Percentiles rank a stretch among this genome's conserved stretches.
Evolutionary conservation across 2,888 invertebrate genomes (phyloP).

Genomic region (Seladonia tumulorum): DNA sequence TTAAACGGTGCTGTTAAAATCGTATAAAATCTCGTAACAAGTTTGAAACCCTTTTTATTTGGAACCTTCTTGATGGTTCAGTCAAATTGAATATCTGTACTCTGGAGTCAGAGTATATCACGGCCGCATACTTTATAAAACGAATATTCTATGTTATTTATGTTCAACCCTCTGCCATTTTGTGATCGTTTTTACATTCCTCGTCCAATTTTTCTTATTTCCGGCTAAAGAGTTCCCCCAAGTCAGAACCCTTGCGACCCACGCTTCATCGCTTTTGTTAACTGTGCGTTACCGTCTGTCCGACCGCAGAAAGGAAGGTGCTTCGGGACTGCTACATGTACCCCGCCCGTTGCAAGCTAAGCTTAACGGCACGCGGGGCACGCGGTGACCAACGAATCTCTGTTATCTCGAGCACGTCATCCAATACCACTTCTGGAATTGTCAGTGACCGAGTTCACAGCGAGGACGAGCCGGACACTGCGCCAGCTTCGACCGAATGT

Average conservation of each 20-base stretch:
- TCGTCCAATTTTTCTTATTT: no score
- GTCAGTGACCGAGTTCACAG: conserved; percentile 98
- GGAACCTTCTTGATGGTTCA: no score
- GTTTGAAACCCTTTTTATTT: no score
- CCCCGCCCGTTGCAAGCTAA: conserved; percentile 86
- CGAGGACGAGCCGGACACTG: conserved; percentile 96
- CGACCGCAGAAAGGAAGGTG: conserved; percentile 86
- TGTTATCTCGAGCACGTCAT: conserved; percentile 96
- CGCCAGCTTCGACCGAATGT: conserved; percentile 94
- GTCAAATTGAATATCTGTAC: no score
- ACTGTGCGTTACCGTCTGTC: not conserved
- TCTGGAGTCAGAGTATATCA: no score
- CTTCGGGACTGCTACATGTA: conserved; percentile 91
- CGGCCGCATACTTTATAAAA: not conserved
- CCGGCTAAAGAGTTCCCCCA: no score
- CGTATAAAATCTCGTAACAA: no score
- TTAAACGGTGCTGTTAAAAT: not conserved
- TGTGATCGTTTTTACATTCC: no score
- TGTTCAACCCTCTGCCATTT: no score
- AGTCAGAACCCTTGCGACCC: not conserved
- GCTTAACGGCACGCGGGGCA: conserved; percentile 87
- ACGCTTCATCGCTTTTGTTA: not conserved
- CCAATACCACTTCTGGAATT: conserved; percentile 98
- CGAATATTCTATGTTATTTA: no score
- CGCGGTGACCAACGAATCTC: conserved; percentile 93